phyloP scores from a whole-genome alignment of 2,797 vertebrate species.

The Salarias fasciatus region DNA sequence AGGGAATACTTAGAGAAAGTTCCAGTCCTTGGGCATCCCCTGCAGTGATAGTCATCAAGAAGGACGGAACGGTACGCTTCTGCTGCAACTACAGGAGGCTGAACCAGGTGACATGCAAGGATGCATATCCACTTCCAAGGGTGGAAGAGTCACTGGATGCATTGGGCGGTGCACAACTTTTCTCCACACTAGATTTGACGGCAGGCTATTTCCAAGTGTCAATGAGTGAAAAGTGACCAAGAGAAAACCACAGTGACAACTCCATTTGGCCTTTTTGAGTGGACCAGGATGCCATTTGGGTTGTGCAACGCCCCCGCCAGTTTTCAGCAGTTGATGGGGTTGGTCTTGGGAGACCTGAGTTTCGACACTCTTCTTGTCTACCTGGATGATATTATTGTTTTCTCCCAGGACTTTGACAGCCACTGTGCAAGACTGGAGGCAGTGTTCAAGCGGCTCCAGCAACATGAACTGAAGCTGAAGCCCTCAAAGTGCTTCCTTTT shows the following conservation, averaged over 20 bases:
- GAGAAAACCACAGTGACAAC: no score
- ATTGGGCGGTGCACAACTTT: neutral
- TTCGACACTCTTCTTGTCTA: neutral
- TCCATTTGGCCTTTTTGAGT: no score
- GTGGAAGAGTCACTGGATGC: neutral
- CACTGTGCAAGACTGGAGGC: neutral
- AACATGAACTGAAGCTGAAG: neutral
- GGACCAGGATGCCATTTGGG: neutral
- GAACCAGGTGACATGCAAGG: neutral
- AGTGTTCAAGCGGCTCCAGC: rapidly evolving
- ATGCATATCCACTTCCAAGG: neutral
- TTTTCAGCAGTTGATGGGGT: neutral
- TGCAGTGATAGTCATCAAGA: neutral
- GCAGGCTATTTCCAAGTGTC: no score
- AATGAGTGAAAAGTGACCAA: neutral
- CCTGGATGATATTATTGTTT: no score
- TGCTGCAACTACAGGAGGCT: no score
- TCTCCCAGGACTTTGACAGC: neutral
- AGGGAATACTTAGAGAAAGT: no score
- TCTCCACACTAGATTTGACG: neutral
- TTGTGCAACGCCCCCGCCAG: no score
- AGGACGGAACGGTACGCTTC: no score
- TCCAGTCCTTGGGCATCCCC: neutral
- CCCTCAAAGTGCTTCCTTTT: neutral
- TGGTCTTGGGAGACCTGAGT: neutral